phyloP scores from a whole-genome alignment of 2,888 invertebrate species.

The Cosmia pyralina region DNA sequence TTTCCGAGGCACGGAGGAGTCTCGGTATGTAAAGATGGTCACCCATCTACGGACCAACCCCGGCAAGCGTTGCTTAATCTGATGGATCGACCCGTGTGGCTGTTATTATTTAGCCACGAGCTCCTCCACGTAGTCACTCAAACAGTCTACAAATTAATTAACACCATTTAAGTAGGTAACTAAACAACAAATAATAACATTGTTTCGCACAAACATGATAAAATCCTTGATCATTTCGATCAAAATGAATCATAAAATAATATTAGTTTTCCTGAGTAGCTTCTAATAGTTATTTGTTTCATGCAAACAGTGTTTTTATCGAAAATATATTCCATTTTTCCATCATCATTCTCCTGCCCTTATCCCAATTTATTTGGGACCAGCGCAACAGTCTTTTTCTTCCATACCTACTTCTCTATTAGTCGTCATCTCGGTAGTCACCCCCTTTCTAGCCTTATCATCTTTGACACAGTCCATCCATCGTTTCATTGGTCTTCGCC shows the following conservation, averaged over 20 bases:
- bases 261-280: not conserved
- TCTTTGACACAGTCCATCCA: not conserved
- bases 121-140: too few species aligned
- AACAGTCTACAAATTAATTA: not conserved
- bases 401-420: not conserved
- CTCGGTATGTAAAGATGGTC: too few species aligned
- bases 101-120: too few species aligned
- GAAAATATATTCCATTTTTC: not conserved
- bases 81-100: too few species aligned
- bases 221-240: not conserved
- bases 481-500: not conserved
- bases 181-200: not conserved
- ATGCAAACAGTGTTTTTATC: not conserved
- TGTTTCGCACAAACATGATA: too few species aligned
- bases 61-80: too few species aligned
- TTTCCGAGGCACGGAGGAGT: too few species aligned
- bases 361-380: too few species aligned
- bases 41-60: too few species aligned
- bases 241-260: not conserved
- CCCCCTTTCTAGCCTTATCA: not conserved
- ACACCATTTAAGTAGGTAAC: not conserved
- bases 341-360: not conserved
- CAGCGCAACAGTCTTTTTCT: not conserved
- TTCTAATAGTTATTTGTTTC: not conserved
- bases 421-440: not conserved